A percentile compares a stretch with the other conserved stretches of the same genome.
Conservation (phyloP, 2,797 vertebrate species). For the Channa striata region DNA sequence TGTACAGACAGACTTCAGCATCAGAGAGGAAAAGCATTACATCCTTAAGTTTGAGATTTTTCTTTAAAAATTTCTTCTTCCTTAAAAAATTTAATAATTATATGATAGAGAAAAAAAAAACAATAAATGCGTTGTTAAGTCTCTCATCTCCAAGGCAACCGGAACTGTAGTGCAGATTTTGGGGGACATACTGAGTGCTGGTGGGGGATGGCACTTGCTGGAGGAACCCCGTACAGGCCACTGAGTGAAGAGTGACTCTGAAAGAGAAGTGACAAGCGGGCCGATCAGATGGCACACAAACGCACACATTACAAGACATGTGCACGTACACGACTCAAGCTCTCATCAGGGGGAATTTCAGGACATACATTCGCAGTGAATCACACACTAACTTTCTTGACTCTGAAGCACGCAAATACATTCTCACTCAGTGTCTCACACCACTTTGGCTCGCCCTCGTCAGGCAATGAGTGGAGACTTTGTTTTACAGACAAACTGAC, state of each 20-base stretch:
- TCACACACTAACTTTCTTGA: constrained; percentile 56
- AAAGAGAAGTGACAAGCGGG: constrained; percentile 69
- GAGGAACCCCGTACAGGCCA: constrained; percentile 88
- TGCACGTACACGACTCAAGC: constrained; percentile 9
- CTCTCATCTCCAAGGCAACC: constrained; percentile 36
- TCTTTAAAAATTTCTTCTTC: no score
- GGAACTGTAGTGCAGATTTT: constrained; percentile 38
- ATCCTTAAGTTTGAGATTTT: not conserved
- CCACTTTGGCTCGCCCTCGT: constrained; percentile 41
- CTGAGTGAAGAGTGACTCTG: constrained; percentile 93
- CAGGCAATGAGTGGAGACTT: constrained; percentile 66
- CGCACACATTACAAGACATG: constrained; percentile 35
- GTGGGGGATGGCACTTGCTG: constrained; percentile 85
- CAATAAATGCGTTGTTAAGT: constrained; percentile 8
- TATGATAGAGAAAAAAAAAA: constrained; percentile 4
- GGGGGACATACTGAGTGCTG: constrained; percentile 90
- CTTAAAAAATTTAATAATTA: not conserved
- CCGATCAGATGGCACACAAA: constrained; percentile 60
- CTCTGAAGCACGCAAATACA: constrained; percentile 53
- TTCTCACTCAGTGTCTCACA: constrained; percentile 75
- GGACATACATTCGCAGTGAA: constrained; percentile 57
- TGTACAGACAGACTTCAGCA: not conserved
- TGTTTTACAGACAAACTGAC: constrained; percentile 76
- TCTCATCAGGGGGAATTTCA: constrained; percentile 49
- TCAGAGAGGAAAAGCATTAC: not conserved